Evolutionary conservation across 92 coral and sea anemone species (phyloP).

Genomic region (Bergia sp.): DNA sequence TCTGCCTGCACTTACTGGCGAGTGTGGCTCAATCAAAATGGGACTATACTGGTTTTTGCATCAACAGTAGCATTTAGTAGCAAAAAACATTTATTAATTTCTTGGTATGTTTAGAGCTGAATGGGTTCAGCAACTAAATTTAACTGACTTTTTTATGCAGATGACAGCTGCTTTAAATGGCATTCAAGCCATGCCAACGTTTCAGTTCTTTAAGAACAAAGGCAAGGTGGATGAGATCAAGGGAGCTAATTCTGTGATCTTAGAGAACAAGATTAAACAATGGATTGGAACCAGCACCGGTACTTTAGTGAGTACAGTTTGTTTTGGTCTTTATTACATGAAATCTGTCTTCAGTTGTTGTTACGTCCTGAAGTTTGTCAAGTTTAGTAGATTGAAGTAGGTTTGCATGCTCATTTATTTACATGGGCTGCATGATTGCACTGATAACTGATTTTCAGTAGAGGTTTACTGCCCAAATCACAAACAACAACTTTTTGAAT

Average conservation of each 20-base stretch:
- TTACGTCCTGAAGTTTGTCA: background rate
- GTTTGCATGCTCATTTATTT: too few species aligned
- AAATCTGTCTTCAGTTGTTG: background rate
- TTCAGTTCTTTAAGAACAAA: conserved; percentile 78
- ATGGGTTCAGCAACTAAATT: background rate
- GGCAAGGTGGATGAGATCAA: conserved; percentile 84
- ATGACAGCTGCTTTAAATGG: conserved; percentile 75
- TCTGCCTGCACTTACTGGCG: too few species aligned
- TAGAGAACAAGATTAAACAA: conserved; percentile 80
- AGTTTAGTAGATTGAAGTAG: too few species aligned
- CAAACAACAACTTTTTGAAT: too few species aligned
- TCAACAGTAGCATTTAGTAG: too few species aligned
- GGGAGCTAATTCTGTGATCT: conserved; percentile 79
- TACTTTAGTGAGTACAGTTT: conserved; percentile 48
- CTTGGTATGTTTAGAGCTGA: too few species aligned
- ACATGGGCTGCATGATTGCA: too few species aligned
- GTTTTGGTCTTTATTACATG: background rate
- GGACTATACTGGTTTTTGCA: too few species aligned
- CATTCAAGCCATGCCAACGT: conserved; percentile 94
- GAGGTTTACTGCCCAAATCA: too few species aligned
- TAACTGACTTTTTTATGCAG: conserved; percentile 46
- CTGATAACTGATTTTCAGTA: too few species aligned
- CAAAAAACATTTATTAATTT: too few species aligned
- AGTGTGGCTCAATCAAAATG: too few species aligned
- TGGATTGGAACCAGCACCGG: conserved; percentile 70